Percentiles rank a stretch among this genome's conserved stretches.
These are phyloP conservation scores for Emmelina monodactyla DNA, from an alignment of 2,888 invertebrate species.

Conservation along the genomic window DNA sequence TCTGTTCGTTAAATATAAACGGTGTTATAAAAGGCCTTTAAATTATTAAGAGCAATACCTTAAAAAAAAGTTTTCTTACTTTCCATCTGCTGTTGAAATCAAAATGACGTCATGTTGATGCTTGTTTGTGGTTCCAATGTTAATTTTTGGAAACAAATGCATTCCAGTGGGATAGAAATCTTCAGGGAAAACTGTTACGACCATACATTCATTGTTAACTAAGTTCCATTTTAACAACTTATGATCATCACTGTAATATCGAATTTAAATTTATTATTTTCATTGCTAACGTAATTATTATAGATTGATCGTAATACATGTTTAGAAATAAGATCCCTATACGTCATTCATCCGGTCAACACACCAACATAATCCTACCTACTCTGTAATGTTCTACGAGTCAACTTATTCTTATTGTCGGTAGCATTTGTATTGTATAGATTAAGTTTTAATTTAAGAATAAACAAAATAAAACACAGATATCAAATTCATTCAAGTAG, in stretches of 20 bases:
- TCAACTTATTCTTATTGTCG: too few relatives aligned
- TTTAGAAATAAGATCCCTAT: too few relatives aligned
- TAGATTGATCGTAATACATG: too few relatives aligned
- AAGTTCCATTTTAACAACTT: constrained; percentile 89
- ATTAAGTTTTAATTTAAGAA: too few relatives aligned
- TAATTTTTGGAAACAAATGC: constrained; percentile 83
- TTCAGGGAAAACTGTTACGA: constrained; percentile 79
- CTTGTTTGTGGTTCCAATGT: constrained; percentile 59
- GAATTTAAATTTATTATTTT: too few relatives aligned
- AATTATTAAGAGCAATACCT: not conserved
- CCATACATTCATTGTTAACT: constrained; percentile 77
- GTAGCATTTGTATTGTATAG: too few relatives aligned
- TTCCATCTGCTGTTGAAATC: constrained; percentile 88
- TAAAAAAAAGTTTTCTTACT: constrained; percentile 29
- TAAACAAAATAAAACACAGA: too few relatives aligned
- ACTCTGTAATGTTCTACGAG: too few relatives aligned
- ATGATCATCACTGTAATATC: constrained; percentile 84
- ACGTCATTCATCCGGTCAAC: too few relatives aligned
- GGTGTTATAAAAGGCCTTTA: not conserved
- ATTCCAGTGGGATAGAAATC: constrained; percentile 90
- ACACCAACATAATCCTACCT: too few relatives aligned
- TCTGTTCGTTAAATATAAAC: constrained; percentile 40
- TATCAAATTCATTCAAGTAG: too few relatives aligned
- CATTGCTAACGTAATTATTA: too few relatives aligned
- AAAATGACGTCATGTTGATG: constrained; percentile 82